Evolutionary conservation across 1,140 invertebrate genomes (phyloP), one percentile per base, ranked within the genome.

Genomic region (Aphelinus atriplicis): DNA sequence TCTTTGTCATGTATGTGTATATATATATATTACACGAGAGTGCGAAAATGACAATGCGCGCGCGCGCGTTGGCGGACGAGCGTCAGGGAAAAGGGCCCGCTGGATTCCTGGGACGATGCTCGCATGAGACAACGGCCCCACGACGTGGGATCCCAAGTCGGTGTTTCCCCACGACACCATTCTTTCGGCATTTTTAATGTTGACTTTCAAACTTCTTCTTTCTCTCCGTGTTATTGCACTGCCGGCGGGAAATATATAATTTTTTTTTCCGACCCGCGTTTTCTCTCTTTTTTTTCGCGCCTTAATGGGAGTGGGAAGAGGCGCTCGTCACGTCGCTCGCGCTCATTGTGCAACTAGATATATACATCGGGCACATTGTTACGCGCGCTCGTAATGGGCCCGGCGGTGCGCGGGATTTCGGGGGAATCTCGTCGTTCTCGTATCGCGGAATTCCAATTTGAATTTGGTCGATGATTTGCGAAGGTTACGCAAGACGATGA

Each of bases 141-240:
- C 51, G 63, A 66, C 50, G 10, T 62, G 61, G 50, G 9, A 74
- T 74, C 69, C n/a, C 7, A 55, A 45, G 4, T 48, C 48, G 48
- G 10, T 68, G 46, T 69, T 62, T 63, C 66, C 57, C 50, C 57
- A 69, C 56, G n/a, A n/a, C 51, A 0, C 26, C 57, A 68, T 73
- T 73, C 56, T 73, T 73, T 73, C 61, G 51, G 58, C 42, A 58
- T 58, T 67, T 67, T 43, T 56, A 67, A 67, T 56, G 5, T 5
- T 7, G 26, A 58, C 26, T 26, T 26, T 26, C 26, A 26, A 26
- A 26, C 26, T 26, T 26, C 26, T 26, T 26, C 26, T 26, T 26
- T 26, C 26, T 26, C 26, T 26, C 26, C 26, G 26, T 26, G 26
- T 26, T 26, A 26, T 26, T 26, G 26, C 26, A 26, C 26, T 26